Evolutionary conservation across 2,113 vertebrate genomes (phyloP).

Genomic region (Ardeotis arabs): DNA sequence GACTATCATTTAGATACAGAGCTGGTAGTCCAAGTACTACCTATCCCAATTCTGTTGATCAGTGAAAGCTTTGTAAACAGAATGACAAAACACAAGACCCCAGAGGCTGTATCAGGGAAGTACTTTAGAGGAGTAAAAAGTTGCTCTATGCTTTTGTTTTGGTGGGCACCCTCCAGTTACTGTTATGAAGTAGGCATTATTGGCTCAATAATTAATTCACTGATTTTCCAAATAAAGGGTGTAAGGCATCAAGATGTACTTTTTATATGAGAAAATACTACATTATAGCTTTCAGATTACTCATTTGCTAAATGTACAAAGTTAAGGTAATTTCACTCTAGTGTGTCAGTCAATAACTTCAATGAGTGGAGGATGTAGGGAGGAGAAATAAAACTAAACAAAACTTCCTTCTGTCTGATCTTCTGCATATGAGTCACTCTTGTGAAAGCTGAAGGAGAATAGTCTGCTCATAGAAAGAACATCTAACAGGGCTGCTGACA

Average conservation of each 20-base stretch:
- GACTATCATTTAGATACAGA: not conserved
- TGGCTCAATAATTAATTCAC: conserved; percentile 25
- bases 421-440: not conserved
- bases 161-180: not conserved
- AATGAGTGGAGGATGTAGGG: not conserved
- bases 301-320: not conserved
- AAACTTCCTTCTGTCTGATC: conserved; percentile 12
- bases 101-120: not conserved
- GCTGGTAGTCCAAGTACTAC: not conserved
- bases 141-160: not conserved
- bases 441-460: conserved; percentile 31
- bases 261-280: not conserved
- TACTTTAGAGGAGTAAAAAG: not conserved
- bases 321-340: not conserved
- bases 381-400: not conserved
- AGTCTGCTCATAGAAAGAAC: not conserved
- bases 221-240: conserved; percentile 21
- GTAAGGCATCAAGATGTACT: not conserved
- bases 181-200: not conserved
- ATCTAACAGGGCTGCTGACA: conserved; percentile 63
- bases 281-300: not conserved
- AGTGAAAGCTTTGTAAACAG: not conserved
- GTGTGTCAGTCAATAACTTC: conserved; percentile 47
- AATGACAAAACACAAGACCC: not conserved
- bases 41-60: not conserved